Percentiles rank a stretch among this genome's conserved stretches.
Evolutionary conservation across 2,113 vertebrate species (phyloP).

Genomic region (Labeo rohita): DNA sequence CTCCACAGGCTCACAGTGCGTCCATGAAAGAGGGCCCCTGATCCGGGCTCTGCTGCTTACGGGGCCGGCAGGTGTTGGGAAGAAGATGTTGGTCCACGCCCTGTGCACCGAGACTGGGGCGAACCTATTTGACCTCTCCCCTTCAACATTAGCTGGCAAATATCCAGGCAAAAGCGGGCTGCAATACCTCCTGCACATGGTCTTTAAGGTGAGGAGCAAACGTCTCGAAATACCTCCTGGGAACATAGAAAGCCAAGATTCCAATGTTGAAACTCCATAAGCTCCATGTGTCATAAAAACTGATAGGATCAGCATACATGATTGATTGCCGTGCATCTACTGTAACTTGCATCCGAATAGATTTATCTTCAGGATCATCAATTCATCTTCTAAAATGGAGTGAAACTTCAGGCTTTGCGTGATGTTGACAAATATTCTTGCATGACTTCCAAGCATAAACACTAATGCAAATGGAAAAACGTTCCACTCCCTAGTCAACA

Average conservation of each 20-base stretch:
- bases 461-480: conserved; percentile 32
- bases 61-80: conserved; percentile 82
- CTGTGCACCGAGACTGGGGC: conserved; percentile 86
- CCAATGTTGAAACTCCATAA: background rate
- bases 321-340: background rate
- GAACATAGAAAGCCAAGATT: background rate
- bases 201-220: conserved; percentile 79
- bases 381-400: background rate
- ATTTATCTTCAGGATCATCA: background rate
- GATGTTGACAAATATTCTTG: background rate
- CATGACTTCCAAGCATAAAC: background rate
- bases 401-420: background rate
- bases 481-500: conserved; percentile 3
- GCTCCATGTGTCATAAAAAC: background rate
- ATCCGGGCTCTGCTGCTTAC: conserved; percentile 80
- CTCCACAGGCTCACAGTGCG: conserved; percentile 76
- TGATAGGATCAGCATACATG: background rate
- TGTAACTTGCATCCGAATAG: background rate
- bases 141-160: conserved; percentile 75
- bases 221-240: background rate
- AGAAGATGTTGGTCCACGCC: conserved; percentile 84
- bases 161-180: conserved; percentile 75
- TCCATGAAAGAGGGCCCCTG: conserved; percentile 80
- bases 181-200: conserved; percentile 79
- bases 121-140: conserved; percentile 83